Conservation (phyloP, 2,888 invertebrate genomes). For the Lucinisca nassula region DNA sequence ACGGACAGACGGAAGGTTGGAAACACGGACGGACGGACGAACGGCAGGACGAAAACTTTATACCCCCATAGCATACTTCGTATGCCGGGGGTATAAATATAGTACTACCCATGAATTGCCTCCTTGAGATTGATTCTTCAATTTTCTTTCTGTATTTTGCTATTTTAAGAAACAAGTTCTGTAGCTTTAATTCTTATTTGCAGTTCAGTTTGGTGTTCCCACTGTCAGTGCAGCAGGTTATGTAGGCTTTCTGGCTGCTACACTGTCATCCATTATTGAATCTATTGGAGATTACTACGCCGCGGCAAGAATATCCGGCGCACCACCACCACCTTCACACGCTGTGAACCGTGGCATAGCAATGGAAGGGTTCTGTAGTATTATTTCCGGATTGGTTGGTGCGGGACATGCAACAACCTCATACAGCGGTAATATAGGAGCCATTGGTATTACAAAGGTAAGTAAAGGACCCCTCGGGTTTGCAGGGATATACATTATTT, state of each 20-base stretch:
- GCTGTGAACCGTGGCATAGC: constrained; percentile 93
- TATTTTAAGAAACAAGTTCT: no score
- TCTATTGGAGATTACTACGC: constrained; percentile 95
- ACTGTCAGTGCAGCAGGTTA: constrained; percentile 83
- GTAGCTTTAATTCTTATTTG: neutral
- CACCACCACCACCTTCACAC: constrained; percentile 94
- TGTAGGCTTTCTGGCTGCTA: constrained; percentile 83
- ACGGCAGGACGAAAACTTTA: no score
- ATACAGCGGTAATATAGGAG: constrained; percentile 96
- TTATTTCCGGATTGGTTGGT: constrained; percentile 95
- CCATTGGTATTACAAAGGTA: constrained; percentile 95
- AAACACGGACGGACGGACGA: no score
- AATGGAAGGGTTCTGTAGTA: constrained; percentile 94
- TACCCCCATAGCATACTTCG: no score
- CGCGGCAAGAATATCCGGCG: constrained; percentile 91
- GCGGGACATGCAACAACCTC: constrained; percentile 96
- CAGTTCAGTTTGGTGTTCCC: constrained; percentile 88
- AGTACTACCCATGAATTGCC: no score
- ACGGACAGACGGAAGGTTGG: no score
- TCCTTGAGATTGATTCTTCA: no score
- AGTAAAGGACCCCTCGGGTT: no score
- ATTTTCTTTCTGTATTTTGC: no score
- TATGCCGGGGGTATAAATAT: no score
- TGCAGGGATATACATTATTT: no score
- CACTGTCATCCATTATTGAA: constrained; percentile 84